A percentile compares a stretch with the other conserved stretches of the same genome.
Conservation (phyloP, 2,888 invertebrate genomes). For the Aspidiotus destructor region DNA sequence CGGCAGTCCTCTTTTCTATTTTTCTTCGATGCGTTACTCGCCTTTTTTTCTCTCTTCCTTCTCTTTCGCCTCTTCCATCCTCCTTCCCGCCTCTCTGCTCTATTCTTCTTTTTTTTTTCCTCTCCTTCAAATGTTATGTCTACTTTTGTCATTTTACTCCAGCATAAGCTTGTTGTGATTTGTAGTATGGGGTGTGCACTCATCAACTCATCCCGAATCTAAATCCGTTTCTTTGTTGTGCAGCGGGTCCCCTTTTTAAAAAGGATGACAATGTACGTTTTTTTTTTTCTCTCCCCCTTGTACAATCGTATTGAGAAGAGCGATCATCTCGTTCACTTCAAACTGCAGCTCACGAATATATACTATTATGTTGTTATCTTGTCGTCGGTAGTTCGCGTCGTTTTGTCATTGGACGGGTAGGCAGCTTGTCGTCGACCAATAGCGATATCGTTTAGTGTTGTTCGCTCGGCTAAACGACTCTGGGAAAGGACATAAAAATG, state of each 20-base stretch:
- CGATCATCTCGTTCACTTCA: background rate
- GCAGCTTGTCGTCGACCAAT: background rate
- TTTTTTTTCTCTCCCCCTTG: conserved; percentile 1
- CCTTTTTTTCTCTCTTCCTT: background rate
- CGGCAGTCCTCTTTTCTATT: background rate
- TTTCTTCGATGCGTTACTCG: conserved; percentile 1
- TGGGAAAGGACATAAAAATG: conserved; percentile 10
- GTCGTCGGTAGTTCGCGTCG: background rate
- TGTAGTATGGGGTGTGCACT: background rate
- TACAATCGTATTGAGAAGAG: background rate
- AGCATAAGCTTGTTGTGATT: background rate
- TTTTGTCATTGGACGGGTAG: background rate
- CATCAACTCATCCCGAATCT: background rate
- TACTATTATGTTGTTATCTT: background rate
- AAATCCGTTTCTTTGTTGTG: conserved; percentile 11
- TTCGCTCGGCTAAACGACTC: background rate
- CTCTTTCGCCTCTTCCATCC: background rate
- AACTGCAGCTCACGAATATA: background rate
- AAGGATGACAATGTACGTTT: conserved; percentile 31
- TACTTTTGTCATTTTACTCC: conserved; percentile 11
- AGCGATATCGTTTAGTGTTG: background rate
- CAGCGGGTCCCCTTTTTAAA: conserved; percentile 30
- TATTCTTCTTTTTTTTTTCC: no score
- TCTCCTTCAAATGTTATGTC: background rate
- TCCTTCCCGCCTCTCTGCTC: conserved; percentile 3